These are phyloP conservation scores for Epinephelus fuscoguttatus DNA, from an alignment of 2,113 vertebrate genomes.

Conservation along the genomic window DNA sequence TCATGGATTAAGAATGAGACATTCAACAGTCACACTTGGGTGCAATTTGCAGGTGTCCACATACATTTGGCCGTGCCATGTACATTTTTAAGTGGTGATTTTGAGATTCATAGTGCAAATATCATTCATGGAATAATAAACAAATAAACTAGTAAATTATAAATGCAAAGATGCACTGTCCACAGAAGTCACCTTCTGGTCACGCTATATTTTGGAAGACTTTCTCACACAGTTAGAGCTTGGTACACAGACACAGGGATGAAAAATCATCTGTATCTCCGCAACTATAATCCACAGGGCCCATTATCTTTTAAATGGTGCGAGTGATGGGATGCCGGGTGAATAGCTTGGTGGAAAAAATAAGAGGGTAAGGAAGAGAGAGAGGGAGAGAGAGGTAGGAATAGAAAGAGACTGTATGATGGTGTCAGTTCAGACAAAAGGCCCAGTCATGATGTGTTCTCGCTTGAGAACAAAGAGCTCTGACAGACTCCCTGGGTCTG, in stretches of 20 bases:
- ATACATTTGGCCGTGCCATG: background rate
- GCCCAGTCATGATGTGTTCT: slow-evolving; percentile 72
- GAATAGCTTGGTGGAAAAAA: slow-evolving; percentile 55
- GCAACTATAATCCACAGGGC: slow-evolving; percentile 49
- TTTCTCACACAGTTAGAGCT: slow-evolving; percentile 11
- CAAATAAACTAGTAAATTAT: slow-evolving; percentile 5
- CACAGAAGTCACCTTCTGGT: slow-evolving; percentile 15
- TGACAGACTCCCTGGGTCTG: slow-evolving; percentile 66
- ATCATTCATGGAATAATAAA: slow-evolving; percentile 6
- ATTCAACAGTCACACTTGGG: background rate
- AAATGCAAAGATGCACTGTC: slow-evolving; percentile 11
- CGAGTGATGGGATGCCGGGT: slow-evolving; percentile 41
- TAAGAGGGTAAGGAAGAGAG: slow-evolving; percentile 5
- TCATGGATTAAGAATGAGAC: background rate
- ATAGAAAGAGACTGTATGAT: slow-evolving; percentile 61
- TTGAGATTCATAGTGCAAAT: background rate
- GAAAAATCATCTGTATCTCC: slow-evolving; percentile 33
- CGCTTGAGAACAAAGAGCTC: slow-evolving; percentile 73
- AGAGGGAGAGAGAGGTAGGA: slow-evolving; percentile 22
- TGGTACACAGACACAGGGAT: background rate
- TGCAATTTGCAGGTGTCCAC: background rate
- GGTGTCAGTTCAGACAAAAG: slow-evolving; percentile 76
- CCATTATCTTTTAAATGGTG: slow-evolving; percentile 68
- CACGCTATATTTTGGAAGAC: slow-evolving; percentile 1
- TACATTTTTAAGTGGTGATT: too few species aligned